These are phyloP conservation scores for Oxystoma pomonae DNA, from an alignment of 2,888 invertebrate species.

Conservation along the genomic window DNA sequence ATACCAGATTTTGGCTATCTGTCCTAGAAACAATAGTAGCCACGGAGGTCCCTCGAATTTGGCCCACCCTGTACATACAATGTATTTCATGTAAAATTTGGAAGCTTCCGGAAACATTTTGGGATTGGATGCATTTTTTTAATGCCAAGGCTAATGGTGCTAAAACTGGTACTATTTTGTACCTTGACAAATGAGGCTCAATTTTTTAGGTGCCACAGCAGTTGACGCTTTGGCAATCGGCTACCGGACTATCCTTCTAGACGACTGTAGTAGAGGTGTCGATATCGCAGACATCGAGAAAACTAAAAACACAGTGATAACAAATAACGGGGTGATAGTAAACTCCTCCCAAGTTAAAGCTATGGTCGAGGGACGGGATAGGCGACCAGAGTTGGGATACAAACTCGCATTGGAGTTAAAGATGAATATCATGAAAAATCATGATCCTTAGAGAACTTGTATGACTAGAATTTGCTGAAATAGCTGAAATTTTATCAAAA, in stretches of 20 bases:
- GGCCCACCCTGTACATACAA: no score
- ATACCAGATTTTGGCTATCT: no score
- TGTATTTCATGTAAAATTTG: no score
- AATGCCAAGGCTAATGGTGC: no score
- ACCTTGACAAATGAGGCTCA: slow-evolving; percentile 2
- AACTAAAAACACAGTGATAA: slow-evolving; percentile 71
- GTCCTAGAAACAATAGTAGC: no score
- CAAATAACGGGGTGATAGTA: slow-evolving; percentile 76
- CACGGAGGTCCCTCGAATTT: no score
- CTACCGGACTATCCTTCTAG: slow-evolving; percentile 82
- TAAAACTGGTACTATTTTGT: background rate
- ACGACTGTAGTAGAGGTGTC: slow-evolving; percentile 89
- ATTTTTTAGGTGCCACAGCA: slow-evolving; percentile 76
- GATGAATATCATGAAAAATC: slow-evolving; percentile 27
- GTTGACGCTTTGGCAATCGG: slow-evolving; percentile 87
- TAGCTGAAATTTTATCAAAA: no score
- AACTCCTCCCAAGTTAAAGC: slow-evolving; percentile 75
- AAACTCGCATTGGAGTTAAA: slow-evolving; percentile 83
- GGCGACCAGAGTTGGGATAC: slow-evolving; percentile 83
- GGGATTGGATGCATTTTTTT: no score
- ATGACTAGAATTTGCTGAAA: no score
- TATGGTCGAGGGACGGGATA: slow-evolving; percentile 84
- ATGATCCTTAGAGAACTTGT: no score
- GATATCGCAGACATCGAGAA: slow-evolving; percentile 78
- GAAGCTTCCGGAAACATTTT: background rate